A percentile compares a stretch with the other conserved stretches of the same genome.
Conservation (phyloP, 2,888 invertebrate genomes). For the Plusia festucae region DNA sequence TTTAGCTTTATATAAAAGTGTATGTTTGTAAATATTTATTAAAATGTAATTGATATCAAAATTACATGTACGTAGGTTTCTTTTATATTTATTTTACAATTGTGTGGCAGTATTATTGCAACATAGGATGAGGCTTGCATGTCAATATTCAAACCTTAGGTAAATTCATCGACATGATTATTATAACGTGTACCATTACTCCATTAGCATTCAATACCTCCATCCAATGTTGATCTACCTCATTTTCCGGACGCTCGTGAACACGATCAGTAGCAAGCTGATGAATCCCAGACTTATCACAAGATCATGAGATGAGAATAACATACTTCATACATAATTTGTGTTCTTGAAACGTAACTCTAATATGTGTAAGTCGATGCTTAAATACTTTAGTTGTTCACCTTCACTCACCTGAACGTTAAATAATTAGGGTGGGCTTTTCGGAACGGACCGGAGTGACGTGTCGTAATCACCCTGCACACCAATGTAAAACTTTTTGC, state of each 20-base stretch:
- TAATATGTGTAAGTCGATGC: neutral
- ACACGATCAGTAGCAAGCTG: too few relatives aligned
- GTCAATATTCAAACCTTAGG: neutral
- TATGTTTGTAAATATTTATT: too few relatives aligned
- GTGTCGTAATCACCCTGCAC: neutral
- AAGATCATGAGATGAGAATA: too few relatives aligned
- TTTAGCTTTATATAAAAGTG: too few relatives aligned
- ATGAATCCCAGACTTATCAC: too few relatives aligned
- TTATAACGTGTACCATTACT: neutral
- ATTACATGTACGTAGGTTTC: too few relatives aligned
- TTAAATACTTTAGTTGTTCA: neutral
- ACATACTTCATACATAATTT: too few relatives aligned
- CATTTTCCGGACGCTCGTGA: too few relatives aligned
- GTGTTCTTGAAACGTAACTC: too few relatives aligned
- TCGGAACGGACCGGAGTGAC: neutral
- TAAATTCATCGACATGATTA: neutral
- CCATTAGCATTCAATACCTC: neutral
- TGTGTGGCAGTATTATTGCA: neutral
- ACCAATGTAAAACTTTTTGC: neutral
- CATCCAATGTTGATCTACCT: too few relatives aligned
- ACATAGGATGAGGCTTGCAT: neutral
- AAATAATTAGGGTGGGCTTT: neutral
- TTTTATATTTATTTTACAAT: neutral
- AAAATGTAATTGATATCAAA: constrained; percentile 3
- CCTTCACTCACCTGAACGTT: neutral